Evolutionary conservation across 2,113 vertebrate genomes (phyloP), one percentile per base, ranked within the genome.

Genomic region (Crypturellus undulatus): DNA sequence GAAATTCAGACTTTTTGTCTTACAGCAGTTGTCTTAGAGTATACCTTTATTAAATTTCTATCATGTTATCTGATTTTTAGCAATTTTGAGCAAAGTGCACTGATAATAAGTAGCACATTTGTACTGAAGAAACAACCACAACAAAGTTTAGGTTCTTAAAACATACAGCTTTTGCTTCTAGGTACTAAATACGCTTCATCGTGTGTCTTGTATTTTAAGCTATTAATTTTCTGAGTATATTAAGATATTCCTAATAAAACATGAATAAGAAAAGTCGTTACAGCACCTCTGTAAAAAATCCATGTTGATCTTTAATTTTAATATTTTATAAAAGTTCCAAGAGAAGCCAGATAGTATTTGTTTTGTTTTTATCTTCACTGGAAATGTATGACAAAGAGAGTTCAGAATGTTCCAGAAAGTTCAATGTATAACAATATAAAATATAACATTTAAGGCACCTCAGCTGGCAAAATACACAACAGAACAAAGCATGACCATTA

Each of bases 341-440:
- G 2, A 69, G 43, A 89, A 25, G 12, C 12, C 34, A 79, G 59
- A 38, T 58, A 87, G 40, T 69, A 92, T 54, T 92, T 89, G 36
- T 43, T 88, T 84, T 89, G 17, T 18, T 93, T 89, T 92, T 91
- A 51, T 83, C 84, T 79, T 87, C 76, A 91, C 30, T 64, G 43
- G 10, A 11, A 92, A 47, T 77, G 43, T 47, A 82, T 36, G 52
- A 68, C 42, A 22, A 91, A 91, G 63, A 83, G 51, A 70, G 15
- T 7, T 93, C 90, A 0, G 1, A 73, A 73, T 82, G 25, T 89
- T 92, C 83, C 86, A 89, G 70, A 77, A 88, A 83, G 62, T 65
- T 83, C 20, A 80, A 85, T 32, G 30, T 79, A 87, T 83, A 90
- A 5, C 58, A 83, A 47, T 34, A 79, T 8, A 40, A 94, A 96